These are phyloP conservation scores for Pomatorhinus ruficollis DNA, from an alignment of 2,113 vertebrate genomes.

Conservation along the genomic window DNA sequence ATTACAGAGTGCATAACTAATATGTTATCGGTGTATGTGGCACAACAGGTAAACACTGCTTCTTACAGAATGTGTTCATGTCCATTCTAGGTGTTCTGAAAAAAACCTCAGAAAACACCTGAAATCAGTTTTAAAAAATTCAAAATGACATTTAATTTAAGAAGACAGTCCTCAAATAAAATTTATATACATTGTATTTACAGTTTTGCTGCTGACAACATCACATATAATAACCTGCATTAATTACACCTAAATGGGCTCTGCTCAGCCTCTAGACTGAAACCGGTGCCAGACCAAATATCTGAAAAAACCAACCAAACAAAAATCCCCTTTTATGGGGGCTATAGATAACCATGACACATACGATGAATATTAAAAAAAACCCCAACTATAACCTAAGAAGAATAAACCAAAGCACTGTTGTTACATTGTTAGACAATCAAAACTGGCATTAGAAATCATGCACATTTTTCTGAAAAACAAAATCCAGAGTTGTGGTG, in stretches of 20 bases:
- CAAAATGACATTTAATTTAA: background rate
- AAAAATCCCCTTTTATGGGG: background rate
- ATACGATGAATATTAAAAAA: background rate
- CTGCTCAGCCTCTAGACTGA: background rate
- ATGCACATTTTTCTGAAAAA: background rate
- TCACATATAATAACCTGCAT: background rate
- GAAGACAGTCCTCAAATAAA: background rate
- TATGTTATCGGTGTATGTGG: background rate
- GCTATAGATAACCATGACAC: background rate
- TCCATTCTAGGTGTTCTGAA: background rate
- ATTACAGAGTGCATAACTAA: background rate
- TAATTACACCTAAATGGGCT: background rate
- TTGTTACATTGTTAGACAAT: background rate
- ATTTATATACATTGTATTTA: background rate
- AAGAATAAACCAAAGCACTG: background rate
- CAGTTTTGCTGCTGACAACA: background rate
- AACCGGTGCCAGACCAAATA: background rate
- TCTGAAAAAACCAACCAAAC: background rate
- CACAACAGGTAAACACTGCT: background rate
- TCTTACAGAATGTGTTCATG: background rate
- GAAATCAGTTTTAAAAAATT: background rate
- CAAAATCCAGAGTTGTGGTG: background rate
- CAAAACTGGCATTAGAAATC: background rate
- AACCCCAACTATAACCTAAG: background rate
- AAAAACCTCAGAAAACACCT: background rate